phyloP scores from a whole-genome alignment of 2,113 vertebrate species.

The Euleptes europaea region DNA sequence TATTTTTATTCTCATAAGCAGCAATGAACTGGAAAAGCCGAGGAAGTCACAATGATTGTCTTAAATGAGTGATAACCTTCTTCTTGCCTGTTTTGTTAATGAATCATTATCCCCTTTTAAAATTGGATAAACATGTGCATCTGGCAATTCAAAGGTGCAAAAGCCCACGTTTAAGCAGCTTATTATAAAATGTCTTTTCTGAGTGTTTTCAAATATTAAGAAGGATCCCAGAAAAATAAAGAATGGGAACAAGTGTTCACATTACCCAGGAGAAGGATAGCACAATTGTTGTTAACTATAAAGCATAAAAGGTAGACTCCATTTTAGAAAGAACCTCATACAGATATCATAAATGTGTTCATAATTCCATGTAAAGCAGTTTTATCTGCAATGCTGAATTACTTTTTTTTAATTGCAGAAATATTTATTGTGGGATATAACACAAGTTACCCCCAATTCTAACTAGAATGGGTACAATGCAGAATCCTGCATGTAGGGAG shows the following conservation, averaged over 20 bases:
- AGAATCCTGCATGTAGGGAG: background rate
- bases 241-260: background rate
- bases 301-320: background rate
- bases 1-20: constrained; percentile 93
- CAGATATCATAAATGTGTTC: no score
- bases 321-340: background rate
- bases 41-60: constrained; percentile 90
- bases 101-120: constrained; percentile 79
- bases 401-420: background rate
- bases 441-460: no score
- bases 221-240: background rate
- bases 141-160: constrained; percentile 50
- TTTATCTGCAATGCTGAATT: background rate
- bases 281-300: background rate
- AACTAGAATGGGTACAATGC: no score
- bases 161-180: constrained; percentile 45
- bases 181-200: background rate
- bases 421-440: background rate
- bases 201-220: background rate
- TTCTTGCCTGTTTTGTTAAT: constrained; percentile 86
- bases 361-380: background rate
- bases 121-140: constrained; percentile 78
- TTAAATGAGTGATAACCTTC: constrained; percentile 69
- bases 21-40: constrained; percentile 93
- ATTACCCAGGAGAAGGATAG: background rate